Evolutionary conservation across 1,140 invertebrate species (phyloP), one percentile per base, ranked within the genome.

Genomic region (Sweltsa coloradensis): DNA sequence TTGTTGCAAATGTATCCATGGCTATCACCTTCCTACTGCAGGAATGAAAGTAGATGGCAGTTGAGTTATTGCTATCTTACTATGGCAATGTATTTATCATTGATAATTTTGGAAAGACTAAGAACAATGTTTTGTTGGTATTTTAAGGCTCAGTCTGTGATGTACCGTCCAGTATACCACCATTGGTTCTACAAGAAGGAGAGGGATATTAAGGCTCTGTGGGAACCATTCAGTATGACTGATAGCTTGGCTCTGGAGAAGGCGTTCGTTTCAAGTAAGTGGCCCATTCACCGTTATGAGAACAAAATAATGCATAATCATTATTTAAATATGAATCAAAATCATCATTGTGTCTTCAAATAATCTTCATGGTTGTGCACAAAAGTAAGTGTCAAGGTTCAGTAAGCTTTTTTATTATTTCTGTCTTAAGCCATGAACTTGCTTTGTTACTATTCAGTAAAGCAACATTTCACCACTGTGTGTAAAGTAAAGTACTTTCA

Each of bases 161-260:
- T 64, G 37, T 87, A 86, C 58, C 62, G 71, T 45, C 79, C 85
- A 2, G 81, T 89, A 3, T 76, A 83, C 41, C 75, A 80, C 53
- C 90, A 95, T 65, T 97, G 92, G 92, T 95, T 94, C 63, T 89
- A 81, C 59, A 73, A 79, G 24, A 82, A 80, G 25, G 78, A 78
- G 31, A 60, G 77, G 5, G 85, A 89, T 55, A 73, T 68, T 6
- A 83, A 50, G 27, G 41, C 45, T 21, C 57, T 80, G 16, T 97
- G 92, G 92, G 64, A 73, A 39, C 87, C 90, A 7, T 94, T 96
- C 60, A 87, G 85, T 6, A 73, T 81, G 57, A 66, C 75, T 1
- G 92, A 96, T 61, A 92, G 89, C 26, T 64, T 76, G 2, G 71
- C 75, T 22, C 58, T 97, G 14, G 89, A 93, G 63, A 72, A 78